A percentile compares a stretch with the other conserved stretches of the same genome.
Conservation (phyloP, 1,140 invertebrate genomes). For the Caenorhabditis latens region DNA sequence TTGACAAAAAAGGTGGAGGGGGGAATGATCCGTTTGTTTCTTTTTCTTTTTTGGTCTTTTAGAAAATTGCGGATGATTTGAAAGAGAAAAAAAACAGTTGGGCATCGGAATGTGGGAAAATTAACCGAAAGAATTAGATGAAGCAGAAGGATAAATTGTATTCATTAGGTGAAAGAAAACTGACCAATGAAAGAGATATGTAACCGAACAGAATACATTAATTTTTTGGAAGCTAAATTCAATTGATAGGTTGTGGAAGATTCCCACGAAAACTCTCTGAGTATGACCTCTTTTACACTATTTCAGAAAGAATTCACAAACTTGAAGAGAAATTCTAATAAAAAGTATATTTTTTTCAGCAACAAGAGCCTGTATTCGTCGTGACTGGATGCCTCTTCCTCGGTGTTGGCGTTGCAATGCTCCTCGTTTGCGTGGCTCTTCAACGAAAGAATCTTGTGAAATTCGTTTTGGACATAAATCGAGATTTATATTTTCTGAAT, state of each 20-base stretch:
- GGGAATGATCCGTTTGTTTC: constrained; percentile 43
- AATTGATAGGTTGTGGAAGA: too few species aligned
- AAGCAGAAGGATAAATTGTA: constrained; percentile 11
- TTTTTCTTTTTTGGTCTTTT: constrained; percentile 14
- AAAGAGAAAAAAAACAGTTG: constrained; percentile 26
- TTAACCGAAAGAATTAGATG: neutral
- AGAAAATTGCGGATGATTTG: constrained; percentile 6
- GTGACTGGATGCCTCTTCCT: constrained; percentile 66
- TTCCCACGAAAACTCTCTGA: neutral
- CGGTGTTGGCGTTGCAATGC: constrained; percentile 65
- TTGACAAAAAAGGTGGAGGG: constrained; percentile 35
- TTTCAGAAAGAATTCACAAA: neutral
- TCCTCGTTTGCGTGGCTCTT: constrained; percentile 64
- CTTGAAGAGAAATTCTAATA: neutral
- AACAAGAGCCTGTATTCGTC: constrained; percentile 56
- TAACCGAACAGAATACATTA: neutral
- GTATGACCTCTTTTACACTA: constrained; percentile 10
- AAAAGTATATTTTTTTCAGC: constrained; percentile 57
- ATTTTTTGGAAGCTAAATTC: too few species aligned
- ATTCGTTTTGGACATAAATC: constrained; percentile 63
- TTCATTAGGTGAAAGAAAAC: neutral
- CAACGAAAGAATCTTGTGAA: constrained; percentile 66
- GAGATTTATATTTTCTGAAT: constrained; percentile 65
- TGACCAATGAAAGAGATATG: neutral
- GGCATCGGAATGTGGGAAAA: constrained; percentile 4